These are phyloP conservation scores for Perizoma flavofasciatum DNA, from an alignment of 2,888 invertebrate genomes.

Conservation along the genomic window DNA sequence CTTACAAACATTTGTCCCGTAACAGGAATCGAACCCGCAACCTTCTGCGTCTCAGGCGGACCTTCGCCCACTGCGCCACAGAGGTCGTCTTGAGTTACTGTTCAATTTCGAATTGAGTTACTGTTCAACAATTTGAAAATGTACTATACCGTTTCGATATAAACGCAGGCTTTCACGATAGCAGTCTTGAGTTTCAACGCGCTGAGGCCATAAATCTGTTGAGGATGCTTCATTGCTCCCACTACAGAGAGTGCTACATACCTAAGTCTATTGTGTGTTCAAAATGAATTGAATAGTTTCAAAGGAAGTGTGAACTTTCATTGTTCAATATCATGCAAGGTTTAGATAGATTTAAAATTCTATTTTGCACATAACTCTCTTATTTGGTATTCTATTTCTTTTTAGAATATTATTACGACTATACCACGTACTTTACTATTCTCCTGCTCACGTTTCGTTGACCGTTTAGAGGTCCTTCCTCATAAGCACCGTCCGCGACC, in stretches of 20 bases:
- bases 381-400: too few relatives aligned
- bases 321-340: constrained; percentile 11
- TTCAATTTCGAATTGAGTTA: constrained; percentile 5
- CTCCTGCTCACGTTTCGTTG: too few relatives aligned
- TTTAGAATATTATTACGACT: too few relatives aligned
- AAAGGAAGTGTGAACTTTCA: constrained; percentile 9
- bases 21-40: too few relatives aligned
- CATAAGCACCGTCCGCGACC: too few relatives aligned
- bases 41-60: too few relatives aligned
- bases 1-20: too few relatives aligned
- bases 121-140: constrained; percentile 12
- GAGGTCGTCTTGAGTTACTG: too few relatives aligned
- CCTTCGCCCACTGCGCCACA: too few relatives aligned
- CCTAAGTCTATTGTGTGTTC: constrained; percentile 17
- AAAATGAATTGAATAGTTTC: constrained; percentile 29
- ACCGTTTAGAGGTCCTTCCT: too few relatives aligned
- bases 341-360: neutral
- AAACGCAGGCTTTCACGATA: constrained; percentile 24
- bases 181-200: constrained; percentile 32
- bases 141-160: constrained; percentile 7
- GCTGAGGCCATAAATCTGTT: constrained; percentile 39
- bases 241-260: constrained; percentile 2
- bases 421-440: too few relatives aligned
- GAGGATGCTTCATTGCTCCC: constrained; percentile 31
- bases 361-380: too few relatives aligned